Evolutionary conservation across 2,797 vertebrate genomes (phyloP).

Genomic region (Saguinus oedipus): DNA sequence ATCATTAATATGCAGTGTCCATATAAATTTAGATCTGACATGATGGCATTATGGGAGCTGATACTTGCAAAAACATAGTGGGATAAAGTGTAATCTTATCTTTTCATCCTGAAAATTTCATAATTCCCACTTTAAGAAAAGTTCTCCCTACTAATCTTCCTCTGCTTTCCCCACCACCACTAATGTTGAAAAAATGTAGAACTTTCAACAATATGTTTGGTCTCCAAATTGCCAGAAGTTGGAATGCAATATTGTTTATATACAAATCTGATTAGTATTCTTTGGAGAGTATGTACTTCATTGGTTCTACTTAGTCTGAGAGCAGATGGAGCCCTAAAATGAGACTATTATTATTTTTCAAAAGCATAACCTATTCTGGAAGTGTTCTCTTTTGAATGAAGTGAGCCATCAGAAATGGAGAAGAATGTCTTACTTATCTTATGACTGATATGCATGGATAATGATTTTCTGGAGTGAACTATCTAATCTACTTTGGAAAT

Average conservation of each 20-base stretch:
- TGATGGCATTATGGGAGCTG: slow-evolving; percentile 46
- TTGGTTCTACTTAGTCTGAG: slow-evolving; percentile 65
- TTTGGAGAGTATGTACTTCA: slow-evolving; percentile 66
- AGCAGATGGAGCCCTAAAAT: slow-evolving; percentile 52
- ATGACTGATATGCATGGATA: slow-evolving; percentile 32
- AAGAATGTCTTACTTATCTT: slow-evolving; percentile 58
- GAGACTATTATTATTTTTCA: slow-evolving; percentile 40
- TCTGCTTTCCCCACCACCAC: no score
- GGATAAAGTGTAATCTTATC: slow-evolving; percentile 56
- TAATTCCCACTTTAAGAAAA: slow-evolving; percentile 35
- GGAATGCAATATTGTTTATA: slow-evolving; percentile 66
- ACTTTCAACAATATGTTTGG: slow-evolving; percentile 67
- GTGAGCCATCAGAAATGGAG: slow-evolving; percentile 56
- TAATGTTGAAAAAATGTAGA: slow-evolving; percentile 44
- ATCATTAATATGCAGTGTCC: slow-evolving; percentile 25
- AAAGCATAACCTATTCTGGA: slow-evolving; percentile 72
- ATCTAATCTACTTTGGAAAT: slow-evolving; percentile 42
- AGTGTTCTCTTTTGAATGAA: slow-evolving; percentile 72
- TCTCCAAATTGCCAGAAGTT: slow-evolving; percentile 67
- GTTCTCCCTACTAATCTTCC: not conserved
- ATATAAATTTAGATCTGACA: slow-evolving; percentile 58
- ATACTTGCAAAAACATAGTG: not conserved
- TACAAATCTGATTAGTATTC: slow-evolving; percentile 77
- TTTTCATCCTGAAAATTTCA: slow-evolving; percentile 52
- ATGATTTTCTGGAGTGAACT: slow-evolving; percentile 61